Evolutionary conservation across 2,888 invertebrate genomes (phyloP), one percentile per base, ranked within the genome.

Genomic region (Cataglyphis albicans): DNA sequence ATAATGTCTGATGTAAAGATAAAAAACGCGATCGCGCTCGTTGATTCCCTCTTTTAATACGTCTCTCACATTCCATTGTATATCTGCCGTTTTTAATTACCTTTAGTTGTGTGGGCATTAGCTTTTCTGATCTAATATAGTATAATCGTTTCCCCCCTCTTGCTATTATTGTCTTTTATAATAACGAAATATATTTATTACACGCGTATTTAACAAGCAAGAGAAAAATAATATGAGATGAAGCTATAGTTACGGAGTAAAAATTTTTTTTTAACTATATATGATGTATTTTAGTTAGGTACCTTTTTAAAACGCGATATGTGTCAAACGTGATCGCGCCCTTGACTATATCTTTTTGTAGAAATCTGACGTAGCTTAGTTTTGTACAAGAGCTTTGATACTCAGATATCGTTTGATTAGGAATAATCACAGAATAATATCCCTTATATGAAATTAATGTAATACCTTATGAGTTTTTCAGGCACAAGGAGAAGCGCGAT

Each of bases 351-450:
- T 76, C 72, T 82, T 74, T 44, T 82, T 65, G 73, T 88, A 84
- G 87, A 86, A 85, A 88, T 84, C 84, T 84, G 83, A 88, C 64
- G 81, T 90, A 91, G 86, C 84, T 89, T 91, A 88, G 88, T 91
- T 90, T 91, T 91, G 83, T 91, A 92, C 91, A 88, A 91, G 48
- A n/a, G 88, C 88, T 91, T 92, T 88, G 86, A 90, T 91, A 90
- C 81, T 87, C 88, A 86, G 88, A 87, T 87, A 90, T 89, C 82
- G 82, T 88, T 87, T 87, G 68, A 76, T 80, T 88, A 85, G 87
- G 76, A 65, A 67, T 85, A 87, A 87, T n/a, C n/a, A 18, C 67
- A 67, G 85, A 86, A 75, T 35, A 86, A 73, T 21, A 80, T 32
- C 84, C 83, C 78, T 76, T 86, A 68, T 52, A 80, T 68, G 82